Evolutionary conservation across 23 tunicate species (phyloP).

Genomic region (Halocynthia aurantium): DNA sequence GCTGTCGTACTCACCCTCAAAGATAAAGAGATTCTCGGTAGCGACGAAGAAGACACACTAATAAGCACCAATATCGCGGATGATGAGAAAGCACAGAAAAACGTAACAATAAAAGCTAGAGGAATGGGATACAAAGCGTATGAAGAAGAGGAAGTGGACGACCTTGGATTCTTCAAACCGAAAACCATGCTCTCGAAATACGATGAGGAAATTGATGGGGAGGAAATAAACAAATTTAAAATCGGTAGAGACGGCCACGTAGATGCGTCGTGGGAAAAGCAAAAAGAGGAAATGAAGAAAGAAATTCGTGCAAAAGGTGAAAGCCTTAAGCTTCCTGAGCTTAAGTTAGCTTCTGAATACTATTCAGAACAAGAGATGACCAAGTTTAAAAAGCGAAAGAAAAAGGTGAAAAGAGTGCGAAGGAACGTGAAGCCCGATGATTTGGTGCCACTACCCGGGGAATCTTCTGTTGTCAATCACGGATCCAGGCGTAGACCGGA

Average conservation of each 20-base stretch:
- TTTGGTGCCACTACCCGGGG: slow-evolving; percentile 69
- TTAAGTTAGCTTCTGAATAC: slow-evolving; percentile 82
- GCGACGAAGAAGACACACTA: slow-evolving; percentile 88
- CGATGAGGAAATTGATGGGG: slow-evolving; percentile 97
- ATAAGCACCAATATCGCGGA: slow-evolving; percentile 65
- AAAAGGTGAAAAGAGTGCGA: slow-evolving; percentile 37
- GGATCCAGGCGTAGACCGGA: slow-evolving; percentile 13
- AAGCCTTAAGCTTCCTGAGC: slow-evolving; percentile 46
- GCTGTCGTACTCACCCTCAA: slow-evolving; percentile 72
- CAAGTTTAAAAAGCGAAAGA: slow-evolving; percentile 63
- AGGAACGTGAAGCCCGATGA: slow-evolving; percentile 66
- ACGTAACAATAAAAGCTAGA: slow-evolving; percentile 42
- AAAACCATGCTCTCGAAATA: slow-evolving; percentile 82
- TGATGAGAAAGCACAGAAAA: slow-evolving; percentile 69
- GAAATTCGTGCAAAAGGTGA: slow-evolving; percentile 90
- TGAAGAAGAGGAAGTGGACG: slow-evolving; percentile 91
- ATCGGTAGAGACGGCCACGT: slow-evolving; percentile 77
- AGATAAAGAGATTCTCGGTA: slow-evolving; percentile 78
- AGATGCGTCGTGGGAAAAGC: slow-evolving; percentile 87
- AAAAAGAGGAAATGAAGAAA: slow-evolving; percentile 81
- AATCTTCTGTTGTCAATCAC: not conserved
- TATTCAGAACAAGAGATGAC: slow-evolving; percentile 81
- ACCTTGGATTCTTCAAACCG: slow-evolving; percentile 76
- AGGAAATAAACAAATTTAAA: slow-evolving; percentile 42
- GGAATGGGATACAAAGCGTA: slow-evolving; percentile 82